phyloP scores from a whole-genome alignment of 2,888 invertebrate species.

The Azorinus chamasolen region DNA sequence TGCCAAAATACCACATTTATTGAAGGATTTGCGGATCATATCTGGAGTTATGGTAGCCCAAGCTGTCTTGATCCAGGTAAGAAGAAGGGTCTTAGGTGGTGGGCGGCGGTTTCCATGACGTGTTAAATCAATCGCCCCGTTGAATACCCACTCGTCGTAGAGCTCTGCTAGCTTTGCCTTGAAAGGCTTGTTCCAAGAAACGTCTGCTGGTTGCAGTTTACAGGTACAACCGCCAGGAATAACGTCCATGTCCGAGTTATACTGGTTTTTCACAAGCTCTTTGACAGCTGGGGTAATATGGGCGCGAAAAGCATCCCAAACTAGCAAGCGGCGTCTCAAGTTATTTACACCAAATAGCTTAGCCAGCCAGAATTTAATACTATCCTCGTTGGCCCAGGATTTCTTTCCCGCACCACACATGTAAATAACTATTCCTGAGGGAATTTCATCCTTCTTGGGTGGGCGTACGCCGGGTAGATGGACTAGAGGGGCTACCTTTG shows the following conservation, averaged over 20 bases:
- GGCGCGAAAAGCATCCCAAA: no score
- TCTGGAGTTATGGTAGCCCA: not conserved
- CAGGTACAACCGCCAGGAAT: no score
- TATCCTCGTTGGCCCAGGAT: no score
- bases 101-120: conserved; percentile 1
- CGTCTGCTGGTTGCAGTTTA: not conserved
- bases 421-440: not conserved
- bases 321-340: not conserved
- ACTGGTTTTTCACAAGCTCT: conserved; percentile 2
- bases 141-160: not conserved
- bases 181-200: not conserved
- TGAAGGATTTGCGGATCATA: not conserved
- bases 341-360: not conserved
- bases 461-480: conserved; percentile 19
- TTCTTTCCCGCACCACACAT: no score
- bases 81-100: not conserved
- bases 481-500: conserved; percentile 28
- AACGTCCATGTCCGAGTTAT: conserved; percentile 4
- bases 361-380: not conserved
- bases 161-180: no score
- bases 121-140: not conserved
- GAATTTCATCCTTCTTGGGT: conserved; percentile 5
- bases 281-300: conserved; percentile 15
- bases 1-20: conserved; percentile 1
- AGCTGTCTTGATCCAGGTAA: not conserved